Percentiles rank a stretch among this genome's conserved stretches.
phyloP scores from a whole-genome alignment of 2,113 vertebrate species.

The Cheilinus undulatus region DNA sequence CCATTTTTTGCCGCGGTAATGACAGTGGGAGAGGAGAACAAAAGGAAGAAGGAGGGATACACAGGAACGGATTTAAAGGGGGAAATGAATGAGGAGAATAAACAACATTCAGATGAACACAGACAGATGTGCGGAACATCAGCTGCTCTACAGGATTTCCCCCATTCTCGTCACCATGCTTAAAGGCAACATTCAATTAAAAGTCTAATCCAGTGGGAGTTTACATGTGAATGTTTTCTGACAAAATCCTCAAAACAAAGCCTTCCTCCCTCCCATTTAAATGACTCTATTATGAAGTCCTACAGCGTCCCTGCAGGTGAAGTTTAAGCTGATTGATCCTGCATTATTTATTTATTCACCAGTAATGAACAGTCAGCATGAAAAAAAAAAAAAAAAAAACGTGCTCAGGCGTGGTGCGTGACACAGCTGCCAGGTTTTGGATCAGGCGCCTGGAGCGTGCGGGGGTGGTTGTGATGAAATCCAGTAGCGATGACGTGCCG shows the following conservation, averaged over 20 bases:
- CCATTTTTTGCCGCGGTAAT: constrained; percentile 39
- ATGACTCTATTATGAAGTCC: constrained; percentile 61
- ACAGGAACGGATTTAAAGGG: not conserved
- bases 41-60: not conserved
- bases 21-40: constrained; percentile 25
- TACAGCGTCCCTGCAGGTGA: constrained; percentile 53
- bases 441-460: constrained; percentile 48
- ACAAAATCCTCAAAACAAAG: constrained; percentile 60
- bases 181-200: constrained; percentile 74
- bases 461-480: constrained; percentile 27
- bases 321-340: constrained; percentile 68
- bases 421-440: constrained; percentile 31
- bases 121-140: constrained; percentile 9
- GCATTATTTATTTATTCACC: constrained; percentile 70
- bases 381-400: constrained; percentile 31
- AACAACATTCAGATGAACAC: constrained; percentile 21
- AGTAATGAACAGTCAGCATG: constrained; percentile 70
- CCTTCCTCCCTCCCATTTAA: constrained; percentile 49
- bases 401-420: not conserved
- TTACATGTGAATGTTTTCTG: constrained; percentile 40
- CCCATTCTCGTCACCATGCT: constrained; percentile 56
- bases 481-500: constrained; percentile 22
- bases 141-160: constrained; percentile 40
- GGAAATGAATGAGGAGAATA: constrained; percentile 28
- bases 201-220: constrained; percentile 36